A percentile compares a stretch with the other conserved stretches of the same genome.
Conservation (phyloP, 2,888 invertebrate genomes). For the Limnephilus marmoratus region DNA sequence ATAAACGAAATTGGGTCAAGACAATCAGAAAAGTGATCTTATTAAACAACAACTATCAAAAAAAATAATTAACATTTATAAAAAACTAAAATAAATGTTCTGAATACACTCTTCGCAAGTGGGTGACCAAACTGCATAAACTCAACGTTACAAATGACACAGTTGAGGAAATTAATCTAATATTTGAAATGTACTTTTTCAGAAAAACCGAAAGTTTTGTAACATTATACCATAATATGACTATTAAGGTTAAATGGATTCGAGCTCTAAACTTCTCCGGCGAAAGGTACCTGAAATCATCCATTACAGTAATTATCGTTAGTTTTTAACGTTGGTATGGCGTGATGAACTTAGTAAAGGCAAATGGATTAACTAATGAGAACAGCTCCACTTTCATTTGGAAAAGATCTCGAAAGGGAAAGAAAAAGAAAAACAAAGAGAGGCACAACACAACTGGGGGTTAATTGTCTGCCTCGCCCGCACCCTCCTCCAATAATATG, state of each 20-base stretch:
- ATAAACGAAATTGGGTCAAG: neutral
- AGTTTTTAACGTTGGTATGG: conserved; percentile 58
- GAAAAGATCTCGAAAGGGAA: conserved; percentile 23
- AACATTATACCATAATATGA: conserved; percentile 6
- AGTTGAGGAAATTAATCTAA: neutral
- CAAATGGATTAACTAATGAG: conserved; percentile 51
- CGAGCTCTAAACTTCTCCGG: conserved; percentile 7
- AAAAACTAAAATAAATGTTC: neutral
- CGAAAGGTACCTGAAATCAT: conserved; percentile 36
- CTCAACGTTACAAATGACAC: neutral
- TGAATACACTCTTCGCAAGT: neutral
- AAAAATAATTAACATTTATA: neutral
- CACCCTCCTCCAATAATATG: neutral
- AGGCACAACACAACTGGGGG: conserved; percentile 9
- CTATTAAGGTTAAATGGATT: conserved; percentile 41
- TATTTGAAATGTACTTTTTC: neutral
- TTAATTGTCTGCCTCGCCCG: conserved; percentile 4
- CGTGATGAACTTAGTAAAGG: conserved; percentile 57
- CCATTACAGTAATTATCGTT: conserved; percentile 57
- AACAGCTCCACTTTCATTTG: conserved; percentile 35
- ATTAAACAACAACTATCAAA: neutral
- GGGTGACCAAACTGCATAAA: neutral
- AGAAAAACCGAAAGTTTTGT: neutral
- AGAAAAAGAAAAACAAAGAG: neutral
- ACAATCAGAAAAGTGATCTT: neutral